These are phyloP conservation scores for Paragorgia papillata DNA, from an alignment of 92 coral and sea anemone species.

Conservation along the genomic window DNA sequence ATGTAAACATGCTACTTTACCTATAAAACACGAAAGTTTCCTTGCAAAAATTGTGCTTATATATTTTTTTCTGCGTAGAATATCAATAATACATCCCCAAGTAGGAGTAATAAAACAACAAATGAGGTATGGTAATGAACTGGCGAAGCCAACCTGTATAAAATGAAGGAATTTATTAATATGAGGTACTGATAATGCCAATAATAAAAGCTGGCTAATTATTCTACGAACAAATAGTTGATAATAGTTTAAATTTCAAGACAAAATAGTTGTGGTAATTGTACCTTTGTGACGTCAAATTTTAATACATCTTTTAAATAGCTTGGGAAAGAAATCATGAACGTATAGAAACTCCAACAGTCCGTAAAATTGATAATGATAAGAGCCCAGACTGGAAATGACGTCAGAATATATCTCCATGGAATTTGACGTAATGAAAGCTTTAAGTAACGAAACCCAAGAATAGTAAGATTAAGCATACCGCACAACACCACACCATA, in stretches of 20 bases:
- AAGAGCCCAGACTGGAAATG: conserved; percentile 71
- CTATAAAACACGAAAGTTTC: conserved; percentile 57
- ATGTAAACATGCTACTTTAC: conserved; percentile 18
- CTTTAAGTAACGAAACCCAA: neutral
- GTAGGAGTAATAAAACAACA: conserved; percentile 57
- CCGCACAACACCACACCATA: too few species aligned
- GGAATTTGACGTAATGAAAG: conserved; percentile 45
- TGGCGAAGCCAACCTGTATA: conserved; percentile 66
- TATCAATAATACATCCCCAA: conserved; percentile 62
- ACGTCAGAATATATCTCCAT: conserved; percentile 59
- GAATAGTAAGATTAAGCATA: too few species aligned
- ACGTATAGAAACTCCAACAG: conserved; percentile 74
- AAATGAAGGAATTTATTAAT: neutral
- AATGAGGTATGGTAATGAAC: conserved; percentile 67
- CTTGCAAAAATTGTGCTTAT: conserved; percentile 56
- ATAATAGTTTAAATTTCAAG: too few species aligned
- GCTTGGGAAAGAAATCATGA: conserved; percentile 67
- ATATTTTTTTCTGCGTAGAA: conserved; percentile 50
- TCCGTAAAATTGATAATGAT: conserved; percentile 59
- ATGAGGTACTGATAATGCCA: too few species aligned
- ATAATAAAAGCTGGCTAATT: too few species aligned
- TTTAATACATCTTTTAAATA: conserved; percentile 68
- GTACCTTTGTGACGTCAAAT: conserved; percentile 63
- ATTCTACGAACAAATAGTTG: too few species aligned
- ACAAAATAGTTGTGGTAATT: too few species aligned